These are phyloP conservation scores for Platyura marginata DNA, from an alignment of 1,140 invertebrate genomes.

Conservation along the genomic window DNA sequence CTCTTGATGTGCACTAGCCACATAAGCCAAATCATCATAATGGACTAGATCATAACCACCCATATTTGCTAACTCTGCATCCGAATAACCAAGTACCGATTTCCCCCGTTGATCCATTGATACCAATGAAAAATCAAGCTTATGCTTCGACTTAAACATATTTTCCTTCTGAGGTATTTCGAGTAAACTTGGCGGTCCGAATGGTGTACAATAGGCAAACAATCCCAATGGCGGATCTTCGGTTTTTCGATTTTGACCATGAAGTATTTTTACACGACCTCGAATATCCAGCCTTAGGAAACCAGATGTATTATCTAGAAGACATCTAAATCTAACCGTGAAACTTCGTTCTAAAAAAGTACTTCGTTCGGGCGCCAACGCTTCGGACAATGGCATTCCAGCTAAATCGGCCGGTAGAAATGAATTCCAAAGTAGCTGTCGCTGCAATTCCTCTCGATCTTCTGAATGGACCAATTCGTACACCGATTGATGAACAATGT, in stretches of 20 bases:
- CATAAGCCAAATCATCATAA: slow-evolving; percentile 91
- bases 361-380: slow-evolving; percentile 63
- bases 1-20: slow-evolving; percentile 97
- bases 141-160: slow-evolving; percentile 99
- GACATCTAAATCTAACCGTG: slow-evolving; percentile 93
- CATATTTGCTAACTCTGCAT: slow-evolving; percentile 76
- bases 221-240: slow-evolving; percentile 85
- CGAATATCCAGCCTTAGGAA: slow-evolving; percentile 95
- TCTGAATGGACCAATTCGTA: slow-evolving; percentile 98
- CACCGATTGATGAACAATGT: slow-evolving; percentile 97
- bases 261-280: slow-evolving; percentile 86
- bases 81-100: slow-evolving; percentile 82
- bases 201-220: slow-evolving; percentile 95
- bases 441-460: slow-evolving; percentile 91
- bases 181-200: slow-evolving; percentile 80
- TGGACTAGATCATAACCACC: slow-evolving; percentile 95
- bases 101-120: slow-evolving; percentile 98
- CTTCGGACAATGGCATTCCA: slow-evolving; percentile 64
- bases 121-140: slow-evolving; percentile 84
- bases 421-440: slow-evolving; percentile 92
- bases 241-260: slow-evolving; percentile 87
- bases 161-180: slow-evolving; percentile 87
- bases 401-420: slow-evolving; percentile 68
- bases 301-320: slow-evolving; percentile 97
- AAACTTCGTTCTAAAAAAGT: slow-evolving; percentile 85